These are phyloP conservation scores for Tenthredo livida DNA, from an alignment of 2,888 invertebrate genomes.

Conservation along the genomic window DNA sequence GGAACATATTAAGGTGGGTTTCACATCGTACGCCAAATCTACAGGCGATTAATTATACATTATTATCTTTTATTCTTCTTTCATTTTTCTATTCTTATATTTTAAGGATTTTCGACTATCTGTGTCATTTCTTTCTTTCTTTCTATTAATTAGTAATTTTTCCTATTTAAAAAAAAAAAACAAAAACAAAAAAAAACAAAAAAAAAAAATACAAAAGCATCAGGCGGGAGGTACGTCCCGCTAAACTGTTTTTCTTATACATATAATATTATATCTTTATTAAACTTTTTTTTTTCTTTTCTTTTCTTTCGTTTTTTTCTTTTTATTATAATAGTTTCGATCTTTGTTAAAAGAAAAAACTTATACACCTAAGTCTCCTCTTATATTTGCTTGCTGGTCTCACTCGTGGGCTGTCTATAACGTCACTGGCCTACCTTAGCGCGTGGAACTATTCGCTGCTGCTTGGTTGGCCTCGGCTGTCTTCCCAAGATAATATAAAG, in stretches of 20 bases:
- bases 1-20: constrained; percentile 6
- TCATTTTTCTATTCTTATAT: neutral
- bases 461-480: constrained; percentile 62
- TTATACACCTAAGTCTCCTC: constrained; percentile 59
- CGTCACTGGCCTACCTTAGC: constrained; percentile 61
- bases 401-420: constrained; percentile 61
- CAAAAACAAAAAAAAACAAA: too few species aligned
- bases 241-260: constrained; percentile 33
- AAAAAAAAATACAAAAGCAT: too few species aligned
- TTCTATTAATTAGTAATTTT: neutral
- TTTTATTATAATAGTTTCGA: constrained; percentile 58
- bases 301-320: constrained; percentile 75
- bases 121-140: neutral
- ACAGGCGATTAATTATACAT: constrained; percentile 33
- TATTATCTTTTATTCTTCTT: neutral
- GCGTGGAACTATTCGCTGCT: constrained; percentile 74
- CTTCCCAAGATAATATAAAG: constrained; percentile 49
- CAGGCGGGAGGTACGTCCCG: constrained; percentile 43
- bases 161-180: neutral
- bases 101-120: neutral
- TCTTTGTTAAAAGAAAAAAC: constrained; percentile 52
- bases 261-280: constrained; percentile 50
- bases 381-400: constrained; percentile 75
- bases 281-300: constrained; percentile 70
- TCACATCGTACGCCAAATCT: constrained; percentile 35